These are phyloP conservation scores for Denticeps clupeoides DNA, from an alignment of 2,797 vertebrate genomes.

Conservation along the genomic window DNA sequence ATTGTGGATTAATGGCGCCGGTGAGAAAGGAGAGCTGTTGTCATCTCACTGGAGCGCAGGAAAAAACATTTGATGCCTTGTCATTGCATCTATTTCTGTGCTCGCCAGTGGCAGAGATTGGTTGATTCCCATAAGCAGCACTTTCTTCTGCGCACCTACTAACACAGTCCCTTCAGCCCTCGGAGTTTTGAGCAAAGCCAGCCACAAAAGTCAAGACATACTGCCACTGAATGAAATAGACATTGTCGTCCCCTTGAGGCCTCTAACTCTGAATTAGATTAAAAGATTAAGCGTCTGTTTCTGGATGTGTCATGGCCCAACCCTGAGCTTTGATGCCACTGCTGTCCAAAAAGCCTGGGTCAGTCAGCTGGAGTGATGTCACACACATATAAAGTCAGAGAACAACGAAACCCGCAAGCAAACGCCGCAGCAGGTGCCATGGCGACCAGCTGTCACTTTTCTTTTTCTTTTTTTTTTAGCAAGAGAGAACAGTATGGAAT, in stretches of 20 bases:
- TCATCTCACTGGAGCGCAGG: conserved; percentile 42
- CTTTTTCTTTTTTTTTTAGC: too few species aligned
- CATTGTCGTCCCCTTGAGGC: too few species aligned
- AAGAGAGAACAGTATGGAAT: conserved; percentile 17
- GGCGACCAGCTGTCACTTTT: conserved; percentile 33
- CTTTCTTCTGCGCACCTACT: not conserved
- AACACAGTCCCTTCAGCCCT: not conserved
- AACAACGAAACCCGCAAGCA: conserved; percentile 26
- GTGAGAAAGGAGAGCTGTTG: conserved; percentile 32
- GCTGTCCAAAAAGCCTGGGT: not conserved
- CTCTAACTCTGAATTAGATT: too few species aligned
- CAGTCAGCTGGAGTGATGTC: not conserved
- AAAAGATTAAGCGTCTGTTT: too few species aligned
- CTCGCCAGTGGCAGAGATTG: conserved; percentile 19
- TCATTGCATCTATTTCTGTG: conserved; percentile 16
- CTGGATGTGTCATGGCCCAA: too few species aligned
- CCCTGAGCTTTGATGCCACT: too few species aligned
- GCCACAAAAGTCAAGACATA: too few species aligned
- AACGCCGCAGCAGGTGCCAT: conserved; percentile 34
- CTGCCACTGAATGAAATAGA: too few species aligned
- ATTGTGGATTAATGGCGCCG: conserved; percentile 40
- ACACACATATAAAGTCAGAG: not conserved
- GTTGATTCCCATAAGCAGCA: conserved; percentile 21
- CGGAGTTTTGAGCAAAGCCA: too few species aligned
- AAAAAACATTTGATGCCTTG: too few species aligned